Evolutionary conservation across 2,113 vertebrate genomes (phyloP), one percentile per base, ranked within the genome.

Genomic region (Passer montanus): DNA sequence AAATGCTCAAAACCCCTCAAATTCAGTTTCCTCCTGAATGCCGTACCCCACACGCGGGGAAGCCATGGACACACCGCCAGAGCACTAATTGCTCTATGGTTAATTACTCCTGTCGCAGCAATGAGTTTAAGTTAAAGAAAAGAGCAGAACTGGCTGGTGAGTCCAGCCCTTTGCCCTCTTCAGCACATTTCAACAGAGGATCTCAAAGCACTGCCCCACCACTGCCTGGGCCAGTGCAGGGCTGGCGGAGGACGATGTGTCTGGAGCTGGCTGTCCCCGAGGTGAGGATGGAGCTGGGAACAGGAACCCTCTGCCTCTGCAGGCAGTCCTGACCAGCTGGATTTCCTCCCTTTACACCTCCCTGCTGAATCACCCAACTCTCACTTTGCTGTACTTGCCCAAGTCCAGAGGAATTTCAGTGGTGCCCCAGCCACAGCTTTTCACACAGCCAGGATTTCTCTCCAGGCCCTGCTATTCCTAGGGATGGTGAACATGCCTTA

Each of bases 111-210:
- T 60, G 87, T 56, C 52, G 5, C 0, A 87, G 62, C 2, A 2
- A 73, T 11, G 24, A 47, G 53, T 23, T 73, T 8, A 8, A 16
- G 37, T n/a, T 28, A 13, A 74, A 70, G 79, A 16, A 75, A 27
- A 1, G 7, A 59, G 77, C n/a, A 49, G 84, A 14, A 16, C 18
- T 5, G 84, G 79, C 75, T 55, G 55, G 13, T 3, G 24, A 44
- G 62, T 60, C 31, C 83, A 82, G 87, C 82, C 74, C 89, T 91
- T 96, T 95, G 96, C 91, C 91, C 53, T 91, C 84, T 85, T 87
- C 91, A 96, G 95, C 95, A 95, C 94, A 3, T 95, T 80, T 96
- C 94, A 87, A 83, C 93, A 95, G 95, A 96, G 95, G 95, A 96
- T 96, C 96, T 96, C 95, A 96, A 97, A 97, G 95, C 95, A 80